A percentile compares a stretch with the other conserved stretches of the same genome.
Conservation (phyloP, 2,888 invertebrate genomes). For the Scotopteryx bipunctaria region DNA sequence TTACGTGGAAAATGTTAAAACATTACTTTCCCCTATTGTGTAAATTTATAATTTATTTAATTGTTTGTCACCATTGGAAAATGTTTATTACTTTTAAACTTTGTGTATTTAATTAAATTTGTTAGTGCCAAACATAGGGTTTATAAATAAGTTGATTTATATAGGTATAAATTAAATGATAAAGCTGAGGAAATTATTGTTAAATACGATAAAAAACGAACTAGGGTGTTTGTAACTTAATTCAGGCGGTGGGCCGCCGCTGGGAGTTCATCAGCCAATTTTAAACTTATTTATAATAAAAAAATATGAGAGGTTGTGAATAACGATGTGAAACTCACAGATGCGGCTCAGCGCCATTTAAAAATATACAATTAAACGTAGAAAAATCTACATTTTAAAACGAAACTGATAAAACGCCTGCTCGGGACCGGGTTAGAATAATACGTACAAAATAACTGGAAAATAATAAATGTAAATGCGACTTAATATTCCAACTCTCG, state of each 20-base stretch:
- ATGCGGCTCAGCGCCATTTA: constrained; percentile 62
- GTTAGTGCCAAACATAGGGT: constrained; percentile 80
- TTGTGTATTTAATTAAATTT: constrained; percentile 73
- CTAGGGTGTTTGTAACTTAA: constrained; percentile 77
- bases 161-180: constrained; percentile 70
- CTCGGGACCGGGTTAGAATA: constrained; percentile 67
- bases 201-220: constrained; percentile 74
- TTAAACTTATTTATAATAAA: constrained; percentile 70
- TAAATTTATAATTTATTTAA: constrained; percentile 40
- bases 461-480: constrained; percentile 18
- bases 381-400: constrained; percentile 64
- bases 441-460: constrained; percentile 64
- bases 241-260: constrained; percentile 58
- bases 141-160: constrained; percentile 78
- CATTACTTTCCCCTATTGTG: constrained; percentile 43
- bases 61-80: constrained; percentile 49
- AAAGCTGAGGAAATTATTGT: constrained; percentile 65
- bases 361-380: constrained; percentile 70
- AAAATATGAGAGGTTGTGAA: constrained; percentile 72
- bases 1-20: constrained; percentile 22
- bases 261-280: constrained; percentile 73
- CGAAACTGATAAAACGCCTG: constrained; percentile 64
- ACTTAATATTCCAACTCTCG: constrained; percentile 14
- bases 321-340: constrained; percentile 62
- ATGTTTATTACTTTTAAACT: constrained; percentile 47